Percentiles rank a stretch among this genome's conserved stretches.
phyloP scores from a whole-genome alignment of 2,888 invertebrate species.

The Trachelus iudaicus region DNA sequence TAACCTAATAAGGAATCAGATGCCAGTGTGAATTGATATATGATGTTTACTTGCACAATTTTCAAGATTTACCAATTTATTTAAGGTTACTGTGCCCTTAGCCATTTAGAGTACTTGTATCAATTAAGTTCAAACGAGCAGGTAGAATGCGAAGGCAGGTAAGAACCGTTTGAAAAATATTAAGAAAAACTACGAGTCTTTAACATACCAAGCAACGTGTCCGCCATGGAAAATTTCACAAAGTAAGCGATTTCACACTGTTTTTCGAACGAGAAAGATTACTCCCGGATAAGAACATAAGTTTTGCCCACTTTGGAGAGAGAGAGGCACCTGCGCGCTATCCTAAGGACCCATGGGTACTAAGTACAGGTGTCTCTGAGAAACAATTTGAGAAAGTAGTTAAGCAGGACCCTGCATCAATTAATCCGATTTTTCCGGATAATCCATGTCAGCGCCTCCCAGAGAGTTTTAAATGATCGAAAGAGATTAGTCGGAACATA shows the following conservation, averaged over 20 bases:
- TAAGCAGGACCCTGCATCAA: background rate
- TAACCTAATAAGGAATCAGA: too few relatives aligned
- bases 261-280: background rate
- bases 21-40: too few relatives aligned
- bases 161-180: too few relatives aligned
- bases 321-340: background rate
- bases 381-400: background rate
- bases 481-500: background rate
- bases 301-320: background rate
- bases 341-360: background rate
- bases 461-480: background rate
- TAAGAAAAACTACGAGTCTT: too few relatives aligned
- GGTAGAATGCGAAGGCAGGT: too few relatives aligned
- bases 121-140: too few relatives aligned
- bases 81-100: too few relatives aligned
- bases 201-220: too few relatives aligned
- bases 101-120: too few relatives aligned
- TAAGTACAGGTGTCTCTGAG: background rate
- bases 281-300: background rate
- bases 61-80: too few relatives aligned
- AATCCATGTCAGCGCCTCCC: background rate
- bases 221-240: background rate
- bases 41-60: too few relatives aligned
- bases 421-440: constrained; percentile 3
- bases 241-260: background rate